Evolutionary conservation across 37 sponge, comb jelly and placozoan species (phyloP).

Genomic region (Ianthella basta): DNA sequence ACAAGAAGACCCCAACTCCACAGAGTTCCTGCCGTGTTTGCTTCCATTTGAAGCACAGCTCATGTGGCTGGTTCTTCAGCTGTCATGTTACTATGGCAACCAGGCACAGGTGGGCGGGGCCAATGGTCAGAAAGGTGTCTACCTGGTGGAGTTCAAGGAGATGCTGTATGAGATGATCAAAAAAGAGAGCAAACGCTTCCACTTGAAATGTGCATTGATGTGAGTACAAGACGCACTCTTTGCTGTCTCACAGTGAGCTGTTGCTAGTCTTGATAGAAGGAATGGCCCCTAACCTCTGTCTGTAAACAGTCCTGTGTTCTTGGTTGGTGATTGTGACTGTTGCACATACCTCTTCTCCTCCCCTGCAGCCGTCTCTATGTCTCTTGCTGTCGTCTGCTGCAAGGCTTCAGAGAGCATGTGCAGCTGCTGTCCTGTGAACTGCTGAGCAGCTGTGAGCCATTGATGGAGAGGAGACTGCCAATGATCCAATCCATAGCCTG

Average conservation of each 20-base stretch:
- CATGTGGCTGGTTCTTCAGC: conserved; percentile 11
- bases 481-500: conserved; percentile 15
- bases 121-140: not conserved
- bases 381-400: conserved; percentile 1
- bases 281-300: no score
- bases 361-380: conserved; percentile 23
- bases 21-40: not conserved
- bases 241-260: no score
- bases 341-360: no score
- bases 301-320: no score
- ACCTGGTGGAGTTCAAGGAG: conserved; percentile 16
- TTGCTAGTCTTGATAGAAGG: no score
- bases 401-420: conserved; percentile 1
- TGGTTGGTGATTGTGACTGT: no score
- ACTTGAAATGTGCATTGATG: conserved; percentile 25
- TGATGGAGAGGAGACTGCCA: conserved; percentile 21
- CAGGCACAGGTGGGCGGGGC: no score
- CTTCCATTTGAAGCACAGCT: conserved; percentile 24
- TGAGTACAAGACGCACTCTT: not conserved
- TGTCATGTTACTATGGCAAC: not conserved
- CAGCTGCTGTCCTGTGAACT: conserved; percentile 26
- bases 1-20: conserved; percentile 9
- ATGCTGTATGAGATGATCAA: not conserved
- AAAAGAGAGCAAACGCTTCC: not conserved
- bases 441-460: not conserved